Percentiles rank a stretch among this genome's conserved stretches.
These are phyloP conservation scores for Manis pentadactyla DNA, from an alignment of 2,797 vertebrate species.

Conservation along the genomic window DNA sequence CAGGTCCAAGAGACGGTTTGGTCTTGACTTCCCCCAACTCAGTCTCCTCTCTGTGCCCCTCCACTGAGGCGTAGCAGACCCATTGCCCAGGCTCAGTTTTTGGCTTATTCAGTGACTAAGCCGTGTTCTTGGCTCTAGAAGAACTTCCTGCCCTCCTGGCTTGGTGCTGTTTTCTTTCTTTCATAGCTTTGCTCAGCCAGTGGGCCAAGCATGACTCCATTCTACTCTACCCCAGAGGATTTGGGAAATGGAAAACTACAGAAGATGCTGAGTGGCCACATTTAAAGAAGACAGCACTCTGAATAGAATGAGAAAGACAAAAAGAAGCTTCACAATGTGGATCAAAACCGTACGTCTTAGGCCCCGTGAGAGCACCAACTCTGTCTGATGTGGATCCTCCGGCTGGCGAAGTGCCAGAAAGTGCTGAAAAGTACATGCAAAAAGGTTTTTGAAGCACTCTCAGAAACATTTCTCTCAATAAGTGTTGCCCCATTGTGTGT, in stretches of 20 bases:
- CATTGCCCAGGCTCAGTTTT: not conserved
- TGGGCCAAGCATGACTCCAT: not conserved
- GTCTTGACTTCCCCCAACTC: not conserved
- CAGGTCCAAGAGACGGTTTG: slow-evolving; percentile 18
- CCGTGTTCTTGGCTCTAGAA: not conserved
- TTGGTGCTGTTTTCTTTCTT: slow-evolving; percentile 40
- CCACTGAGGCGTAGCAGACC: not conserved
- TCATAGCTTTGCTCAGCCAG: slow-evolving; percentile 14
- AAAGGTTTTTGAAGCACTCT: not conserved
- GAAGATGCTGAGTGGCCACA: not conserved
- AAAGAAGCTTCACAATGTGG: not conserved
- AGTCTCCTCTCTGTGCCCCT: not conserved
- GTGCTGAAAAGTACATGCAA: not conserved
- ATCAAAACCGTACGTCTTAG: not conserved
- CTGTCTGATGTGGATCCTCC: not conserved
- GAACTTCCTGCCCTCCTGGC: not conserved
- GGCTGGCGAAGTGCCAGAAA: not conserved
- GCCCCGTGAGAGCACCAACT: not conserved
- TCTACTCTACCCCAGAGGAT: not conserved
- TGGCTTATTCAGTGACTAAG: not conserved
- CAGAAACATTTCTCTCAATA: not conserved
- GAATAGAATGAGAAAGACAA: not conserved
- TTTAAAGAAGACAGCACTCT: not conserved
- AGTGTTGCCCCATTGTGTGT: not conserved
- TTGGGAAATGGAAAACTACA: slow-evolving; percentile 20